phyloP scores from a whole-genome alignment of 2,113 vertebrate species.

The Azemiops feae region DNA sequence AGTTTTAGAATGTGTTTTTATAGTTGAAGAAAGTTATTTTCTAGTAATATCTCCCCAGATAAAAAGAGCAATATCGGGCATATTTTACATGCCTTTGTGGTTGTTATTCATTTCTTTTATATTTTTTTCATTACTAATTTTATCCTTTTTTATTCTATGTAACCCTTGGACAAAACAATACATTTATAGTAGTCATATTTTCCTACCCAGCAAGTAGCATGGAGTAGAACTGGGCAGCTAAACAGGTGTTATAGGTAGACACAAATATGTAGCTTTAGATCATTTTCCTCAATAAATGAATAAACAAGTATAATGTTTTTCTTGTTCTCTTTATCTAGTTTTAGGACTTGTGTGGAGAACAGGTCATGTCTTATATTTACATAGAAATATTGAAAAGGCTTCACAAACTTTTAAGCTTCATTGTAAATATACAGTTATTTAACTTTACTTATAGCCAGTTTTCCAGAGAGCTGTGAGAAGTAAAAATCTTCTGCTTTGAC shows the following conservation, averaged over 20 bases:
- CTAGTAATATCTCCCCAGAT: not conserved
- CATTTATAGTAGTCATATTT: not conserved
- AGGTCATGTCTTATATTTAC: not conserved
- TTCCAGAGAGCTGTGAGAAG: not conserved
- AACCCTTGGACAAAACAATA: not conserved
- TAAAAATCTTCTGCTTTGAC: not conserved
- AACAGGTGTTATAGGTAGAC: not conserved
- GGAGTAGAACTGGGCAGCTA: not conserved
- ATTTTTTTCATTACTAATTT: not conserved
- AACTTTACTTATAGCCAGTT: not conserved
- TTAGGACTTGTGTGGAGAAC: not conserved
- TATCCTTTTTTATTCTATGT: not conserved
- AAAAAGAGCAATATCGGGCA: not conserved
- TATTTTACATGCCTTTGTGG: not conserved
- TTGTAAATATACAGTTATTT: not conserved
- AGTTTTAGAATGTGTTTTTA: slow-evolving; percentile 3
- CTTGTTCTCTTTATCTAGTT: not conserved
- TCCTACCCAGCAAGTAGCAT: not conserved
- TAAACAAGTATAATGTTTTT: not conserved
- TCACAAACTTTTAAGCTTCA: not conserved
- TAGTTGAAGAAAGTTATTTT: not conserved
- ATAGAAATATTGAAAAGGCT: not conserved
- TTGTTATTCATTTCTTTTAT: not conserved
- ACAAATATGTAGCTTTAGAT: not conserved
- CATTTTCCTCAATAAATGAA: not conserved